phyloP scores from a whole-genome alignment of 2,113 vertebrate genomes.

The Xenopus tropicalis region UCB_Xtro_10.0 CM004451.2:64992501-64993000 shows the following conservation, averaged over 20 bases:
- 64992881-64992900: not conserved
- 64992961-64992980: not conserved
- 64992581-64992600: conserved; percentile 1
- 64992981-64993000: not conserved
- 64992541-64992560: conserved; percentile 41
- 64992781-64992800: not conserved
- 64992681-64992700: conserved; percentile 19
- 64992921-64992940: not conserved
- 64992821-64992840: not conserved
- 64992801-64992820: not conserved
- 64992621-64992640: conserved; percentile 39
- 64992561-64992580: conserved; percentile 28
- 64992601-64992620: conserved; percentile 30
- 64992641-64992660: conserved; percentile 40
- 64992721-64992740: not conserved
- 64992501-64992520: not conserved
- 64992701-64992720: not conserved
- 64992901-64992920: too few relatives aligned
- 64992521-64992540: conserved; percentile 12
- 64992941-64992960: not conserved
- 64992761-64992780: not conserved
- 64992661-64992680: conserved; percentile 35
- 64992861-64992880: not conserved
- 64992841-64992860: not conserved
- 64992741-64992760: not conserved